A percentile compares a stretch with the other conserved stretches of the same genome.
Evolutionary conservation across 1,140 invertebrate genomes (phyloP).

Genomic region (Drosophila quadrilineata): DNA sequence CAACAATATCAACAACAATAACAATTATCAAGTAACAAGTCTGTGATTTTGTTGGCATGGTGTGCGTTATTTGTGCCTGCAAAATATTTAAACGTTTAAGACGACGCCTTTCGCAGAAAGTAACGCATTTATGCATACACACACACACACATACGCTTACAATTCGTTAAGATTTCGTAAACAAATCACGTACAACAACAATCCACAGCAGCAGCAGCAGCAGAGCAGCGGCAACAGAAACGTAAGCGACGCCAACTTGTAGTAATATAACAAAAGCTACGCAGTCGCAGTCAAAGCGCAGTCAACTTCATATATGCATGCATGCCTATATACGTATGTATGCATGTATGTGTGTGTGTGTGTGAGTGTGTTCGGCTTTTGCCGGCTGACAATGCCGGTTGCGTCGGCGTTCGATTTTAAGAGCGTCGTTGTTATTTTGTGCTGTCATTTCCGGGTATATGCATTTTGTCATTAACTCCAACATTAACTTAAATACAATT

Average conservation of each 20-base stretch:
- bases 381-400: slow-evolving; percentile 36
- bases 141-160: slow-evolving; percentile 62
- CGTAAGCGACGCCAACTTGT: not conserved
- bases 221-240: not conserved
- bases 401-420: slow-evolving; percentile 53
- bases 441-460: not conserved
- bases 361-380: slow-evolving; percentile 5
- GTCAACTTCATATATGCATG: slow-evolving; percentile 6
- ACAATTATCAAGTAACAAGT: slow-evolving; percentile 7
- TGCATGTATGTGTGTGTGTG: not conserved
- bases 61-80: slow-evolving; percentile 27
- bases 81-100: slow-evolving; percentile 62
- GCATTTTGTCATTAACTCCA: not conserved
- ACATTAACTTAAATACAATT: no score
- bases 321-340: slow-evolving; percentile 9
- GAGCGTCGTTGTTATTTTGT: slow-evolving; percentile 44
- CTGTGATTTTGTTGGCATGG: slow-evolving; percentile 37
- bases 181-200: slow-evolving; percentile 74
- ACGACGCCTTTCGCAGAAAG: slow-evolving; percentile 66
- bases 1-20: not conserved
- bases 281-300: slow-evolving; percentile 18
- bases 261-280: not conserved
- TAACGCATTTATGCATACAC: slow-evolving; percentile 65
- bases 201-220: slow-evolving; percentile 9
- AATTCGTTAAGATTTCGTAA: slow-evolving; percentile 73